A percentile compares a stretch with the other conserved stretches of the same genome.
phyloP scores from a whole-genome alignment of 2,888 invertebrate species.

The Macroteleia sp. region DNA sequence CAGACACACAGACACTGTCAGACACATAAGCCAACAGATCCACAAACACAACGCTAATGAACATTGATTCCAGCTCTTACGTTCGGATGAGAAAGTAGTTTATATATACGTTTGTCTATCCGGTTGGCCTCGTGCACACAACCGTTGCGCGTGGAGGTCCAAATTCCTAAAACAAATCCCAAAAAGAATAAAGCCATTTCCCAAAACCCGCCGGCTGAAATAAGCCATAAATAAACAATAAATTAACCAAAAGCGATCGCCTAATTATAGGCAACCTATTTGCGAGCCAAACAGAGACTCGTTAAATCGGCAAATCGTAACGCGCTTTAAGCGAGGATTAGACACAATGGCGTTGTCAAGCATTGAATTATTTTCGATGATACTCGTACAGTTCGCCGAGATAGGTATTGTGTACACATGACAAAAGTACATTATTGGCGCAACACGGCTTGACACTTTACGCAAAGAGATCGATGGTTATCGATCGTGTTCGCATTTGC shows the following conservation, averaged over 20 bases:
- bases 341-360: constrained; percentile 37
- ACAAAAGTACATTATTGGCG: constrained; percentile 47
- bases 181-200: too few species aligned
- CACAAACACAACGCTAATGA: constrained; percentile 30
- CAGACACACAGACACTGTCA: constrained; percentile 2
- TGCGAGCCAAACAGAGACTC: constrained; percentile 2
- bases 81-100: constrained; percentile 50
- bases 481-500: constrained; percentile 41
- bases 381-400: constrained; percentile 25
- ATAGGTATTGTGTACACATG: constrained; percentile 37
- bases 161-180: not conserved
- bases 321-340: constrained; percentile 20
- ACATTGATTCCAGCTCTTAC: constrained; percentile 39
- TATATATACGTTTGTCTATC: constrained; percentile 59
- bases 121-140: constrained; percentile 66
- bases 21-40: constrained; percentile 18
- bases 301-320: constrained; percentile 7
- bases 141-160: constrained; percentile 75
- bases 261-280: not conserved
- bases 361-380: constrained; percentile 46
- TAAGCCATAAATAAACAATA: too few species aligned
- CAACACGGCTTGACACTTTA: constrained; percentile 55
- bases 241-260: too few species aligned
- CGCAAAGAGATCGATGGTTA: constrained; percentile 47
- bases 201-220: too few species aligned